Conservation (phyloP, 30 jellyfish, hydroid and myxozoan genomes). For the Catostylus mosaicus region DNA sequence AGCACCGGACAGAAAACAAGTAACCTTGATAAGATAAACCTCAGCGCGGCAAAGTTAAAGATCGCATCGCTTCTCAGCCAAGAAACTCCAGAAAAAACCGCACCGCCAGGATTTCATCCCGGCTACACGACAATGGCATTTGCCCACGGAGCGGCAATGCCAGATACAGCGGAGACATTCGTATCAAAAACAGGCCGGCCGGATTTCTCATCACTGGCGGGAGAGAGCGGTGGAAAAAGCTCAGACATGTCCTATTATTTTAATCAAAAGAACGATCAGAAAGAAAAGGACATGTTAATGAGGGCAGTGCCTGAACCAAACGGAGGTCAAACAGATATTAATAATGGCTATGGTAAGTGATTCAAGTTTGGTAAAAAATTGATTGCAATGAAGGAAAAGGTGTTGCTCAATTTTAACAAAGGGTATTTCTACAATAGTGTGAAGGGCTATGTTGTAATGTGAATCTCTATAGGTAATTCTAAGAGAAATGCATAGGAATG, state of each 20-base stretch:
- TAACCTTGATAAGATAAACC: background rate
- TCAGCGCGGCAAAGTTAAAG: conserved; percentile 18
- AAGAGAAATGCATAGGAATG: too few relatives aligned
- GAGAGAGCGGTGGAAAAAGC: conserved; percentile 37
- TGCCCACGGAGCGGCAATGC: conserved; percentile 56
- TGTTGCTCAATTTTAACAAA: too few relatives aligned
- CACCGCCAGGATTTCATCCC: conserved; percentile 58
- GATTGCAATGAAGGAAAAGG: too few relatives aligned
- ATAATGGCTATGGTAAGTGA: conserved; percentile 41
- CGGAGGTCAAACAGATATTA: background rate
- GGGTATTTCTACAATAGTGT: too few relatives aligned
- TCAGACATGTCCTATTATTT: conserved; percentile 63
- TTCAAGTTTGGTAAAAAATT: background rate
- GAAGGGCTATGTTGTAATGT: too few relatives aligned
- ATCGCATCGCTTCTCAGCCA: conserved; percentile 15
- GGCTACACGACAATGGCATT: conserved; percentile 73
- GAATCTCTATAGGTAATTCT: too few relatives aligned
- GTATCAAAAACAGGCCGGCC: conserved; percentile 62
- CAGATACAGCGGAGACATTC: conserved; percentile 64
- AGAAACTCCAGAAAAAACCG: conserved; percentile 25
- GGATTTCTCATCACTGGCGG: conserved; percentile 61
- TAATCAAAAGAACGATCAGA: conserved; percentile 56
- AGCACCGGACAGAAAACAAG: background rate
- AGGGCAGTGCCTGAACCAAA: conserved; percentile 45
- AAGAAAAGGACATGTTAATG: conserved; percentile 37